Evolutionary conservation across 1,140 invertebrate genomes (phyloP), one percentile per base, ranked within the genome.

Genomic region (Drosophila pallidifrons): DNA sequence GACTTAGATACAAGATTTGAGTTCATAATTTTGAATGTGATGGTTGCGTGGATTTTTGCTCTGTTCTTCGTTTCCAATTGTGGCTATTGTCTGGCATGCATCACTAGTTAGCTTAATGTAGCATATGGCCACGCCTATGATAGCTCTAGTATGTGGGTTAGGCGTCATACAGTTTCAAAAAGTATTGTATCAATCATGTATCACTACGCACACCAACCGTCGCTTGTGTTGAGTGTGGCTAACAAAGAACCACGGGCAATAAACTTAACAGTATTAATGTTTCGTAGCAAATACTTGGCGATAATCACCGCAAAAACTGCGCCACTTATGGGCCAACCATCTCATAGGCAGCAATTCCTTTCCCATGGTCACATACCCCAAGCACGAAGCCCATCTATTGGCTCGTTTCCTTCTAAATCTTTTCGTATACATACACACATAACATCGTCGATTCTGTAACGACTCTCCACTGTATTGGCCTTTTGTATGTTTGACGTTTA

Each of bases 401-500:
- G 30, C 30, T 10, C 35, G 2, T 32, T 32, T 32, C 30, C 2
- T 8, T 32, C 7, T 32, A 38, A 38, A 38, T 38, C 10, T 38
- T 8, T 38, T 38, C 35, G 6, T 10, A 38, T 3, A 32, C 32
- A 38, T 10, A 38, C 35, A 10, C 8, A 38, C 35, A 38, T 38
- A 38, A 38, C 35, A 38, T 38, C 7, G 35, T 54, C 63, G 38
- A 41, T 64, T 47, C 13, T 46, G 78, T 58, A 58, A 71, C 81
- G 74, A 73, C 63, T 69, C 35, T 38, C 35, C 65, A 63, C 76
- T 60, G 16, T 64, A 60, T 58, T 74, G 61, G 70, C 64, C 70
- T 81, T 89, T 83, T 88, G 85, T 85, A 85, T 88, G 85, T 89
- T 88, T 88, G 85, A 85, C 85, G 85, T 88, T 88, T 89, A 88